Base-by-base conservation (phyloP, 2,797 vertebrate genomes). In the Poeciliopsis gracilis region DNA sequence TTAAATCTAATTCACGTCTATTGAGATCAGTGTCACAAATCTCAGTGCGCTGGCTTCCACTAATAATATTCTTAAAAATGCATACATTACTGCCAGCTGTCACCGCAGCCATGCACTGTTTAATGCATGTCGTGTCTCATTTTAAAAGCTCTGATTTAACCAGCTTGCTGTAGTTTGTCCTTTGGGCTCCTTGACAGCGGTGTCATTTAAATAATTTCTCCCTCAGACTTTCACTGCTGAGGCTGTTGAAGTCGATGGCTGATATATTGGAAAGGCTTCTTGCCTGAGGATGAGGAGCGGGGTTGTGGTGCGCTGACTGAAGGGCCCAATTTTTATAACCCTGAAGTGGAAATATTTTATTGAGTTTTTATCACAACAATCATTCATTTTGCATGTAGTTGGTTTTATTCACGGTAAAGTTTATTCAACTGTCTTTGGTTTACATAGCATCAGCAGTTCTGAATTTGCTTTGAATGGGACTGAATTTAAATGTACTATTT, bases 1-100 rank as follows among this genome's bases (percentile, higher is more conserved):
- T 91, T 89, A 77, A 85, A 88, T 90, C 78, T 88, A 88, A 83
- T 89, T 89, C 74, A 77, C 73, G 82, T 89, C 82, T 70, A 79
- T 77, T 79, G 82, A 78, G 75, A 90, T 92, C 81, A 89, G 80
- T 41, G 82, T 91, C 85, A 82, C 28, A 81, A 81, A 77, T 76
- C 80, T 85, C 57, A 57, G 43, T 80, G 73, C 43, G 25, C 30
- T 25, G 71, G 5, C 73, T 59, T 81, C 75, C 79, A 78, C 78
- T 90, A 90, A 92, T 89, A 83, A 90, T 77, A 88, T 86, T 90
- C 72, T 80, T 83, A 82, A 51, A 78, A 87, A 88, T 79, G 82
- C 85, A 81, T 87, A 81, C 55, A 83, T 89, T 88, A 87, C 74
- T 81, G 78, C 55, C 76, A 79, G 66, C 72, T 66, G 36, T 81